Percentiles rank a stretch among this genome's conserved stretches.
These are phyloP conservation scores for Harpagoxenus sublaevis DNA, from an alignment of 2,888 invertebrate genomes.

Conservation along the genomic window DNA sequence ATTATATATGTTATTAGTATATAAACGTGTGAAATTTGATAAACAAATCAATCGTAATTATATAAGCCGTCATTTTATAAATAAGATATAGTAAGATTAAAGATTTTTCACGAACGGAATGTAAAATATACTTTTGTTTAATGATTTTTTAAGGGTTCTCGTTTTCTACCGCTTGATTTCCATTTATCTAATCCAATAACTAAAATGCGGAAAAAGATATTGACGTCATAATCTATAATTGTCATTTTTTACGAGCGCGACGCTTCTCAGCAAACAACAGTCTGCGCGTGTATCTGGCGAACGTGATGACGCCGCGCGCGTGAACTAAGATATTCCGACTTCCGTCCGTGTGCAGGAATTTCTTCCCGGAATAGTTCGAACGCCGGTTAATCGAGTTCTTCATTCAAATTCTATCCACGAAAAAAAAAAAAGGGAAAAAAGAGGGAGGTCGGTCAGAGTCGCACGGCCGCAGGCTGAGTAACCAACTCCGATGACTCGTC, in stretches of 20 bases:
- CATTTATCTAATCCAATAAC: constrained; percentile 7
- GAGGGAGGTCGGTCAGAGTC: constrained; percentile 23
- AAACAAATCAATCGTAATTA: background rate
- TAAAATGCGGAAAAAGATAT: background rate
- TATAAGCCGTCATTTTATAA: background rate
- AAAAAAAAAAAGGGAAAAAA: background rate
- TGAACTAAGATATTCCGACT: constrained; percentile 33
- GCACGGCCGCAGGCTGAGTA: constrained; percentile 27
- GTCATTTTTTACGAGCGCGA: constrained; percentile 22
- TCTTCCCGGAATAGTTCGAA: constrained; percentile 42
- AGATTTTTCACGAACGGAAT: background rate
- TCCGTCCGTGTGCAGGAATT: constrained; percentile 47
- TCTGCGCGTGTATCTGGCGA: constrained; percentile 12
- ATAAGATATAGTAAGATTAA: background rate
- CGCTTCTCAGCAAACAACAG: constrained; percentile 14
- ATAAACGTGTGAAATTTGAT: background rate
- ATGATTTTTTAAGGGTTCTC: background rate
- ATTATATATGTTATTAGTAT: too few relatives aligned
- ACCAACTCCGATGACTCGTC: constrained; percentile 42
- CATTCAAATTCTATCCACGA: constrained; percentile 42
- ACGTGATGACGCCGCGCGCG: constrained; percentile 27
- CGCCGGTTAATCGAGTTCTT: constrained; percentile 27
- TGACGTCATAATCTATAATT: background rate
- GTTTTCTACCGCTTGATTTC: background rate
- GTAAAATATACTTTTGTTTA: background rate